Evolutionary conservation across 2,797 vertebrate species (phyloP).

Genomic region (Danio kyathit): DNA sequence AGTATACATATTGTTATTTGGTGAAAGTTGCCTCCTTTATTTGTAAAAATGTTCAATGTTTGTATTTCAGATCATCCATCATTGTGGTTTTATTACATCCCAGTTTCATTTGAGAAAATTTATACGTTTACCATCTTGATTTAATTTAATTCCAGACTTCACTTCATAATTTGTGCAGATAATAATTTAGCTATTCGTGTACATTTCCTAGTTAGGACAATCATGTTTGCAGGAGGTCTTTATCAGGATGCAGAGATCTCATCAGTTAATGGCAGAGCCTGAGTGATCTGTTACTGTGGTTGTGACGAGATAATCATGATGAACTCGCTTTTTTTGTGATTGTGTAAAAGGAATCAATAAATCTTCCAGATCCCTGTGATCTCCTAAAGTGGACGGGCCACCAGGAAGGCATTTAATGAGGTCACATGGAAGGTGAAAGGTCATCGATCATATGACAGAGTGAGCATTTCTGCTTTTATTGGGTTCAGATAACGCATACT

Average conservation of each 20-base stretch:
- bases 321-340: not conserved
- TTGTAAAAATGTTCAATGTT: no score
- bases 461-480: conserved; percentile 18
- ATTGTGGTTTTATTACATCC: no score
- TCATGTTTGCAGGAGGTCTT: not conserved
- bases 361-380: not conserved
- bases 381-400: conserved; percentile 2
- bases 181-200: no score
- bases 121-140: no score
- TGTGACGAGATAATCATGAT: not conserved
- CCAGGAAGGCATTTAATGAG: conserved; percentile 37
- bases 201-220: not conserved
- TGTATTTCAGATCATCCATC: no score
- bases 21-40: no score
- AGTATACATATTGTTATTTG: no score
- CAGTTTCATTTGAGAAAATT: no score
- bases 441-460: conserved; percentile 17
- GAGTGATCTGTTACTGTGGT: conserved; percentile 11
- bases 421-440: conserved; percentile 35
- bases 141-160: no score
- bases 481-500: conserved; percentile 3
- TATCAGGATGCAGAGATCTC: not conserved
- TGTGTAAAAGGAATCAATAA: conserved; percentile 11
- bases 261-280: conserved; percentile 7
- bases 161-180: no score